Conservation (phyloP, 1,140 invertebrate species). For the Nasonia longicornis region DNA sequence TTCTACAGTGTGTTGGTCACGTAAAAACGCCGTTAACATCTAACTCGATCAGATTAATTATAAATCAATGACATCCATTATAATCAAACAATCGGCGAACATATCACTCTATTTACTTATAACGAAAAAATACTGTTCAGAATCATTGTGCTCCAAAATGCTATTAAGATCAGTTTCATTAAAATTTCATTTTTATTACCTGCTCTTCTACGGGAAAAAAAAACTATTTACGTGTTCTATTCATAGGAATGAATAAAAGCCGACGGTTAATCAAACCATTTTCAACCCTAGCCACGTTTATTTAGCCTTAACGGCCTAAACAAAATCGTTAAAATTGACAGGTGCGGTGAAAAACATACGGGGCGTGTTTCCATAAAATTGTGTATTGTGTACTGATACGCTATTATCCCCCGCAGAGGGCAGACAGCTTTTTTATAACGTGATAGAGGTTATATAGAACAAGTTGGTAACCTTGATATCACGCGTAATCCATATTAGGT, state of each 20-base stretch:
- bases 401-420: neutral
- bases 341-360: slow-evolving; percentile 20
- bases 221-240: slow-evolving; percentile 30
- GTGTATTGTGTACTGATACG: neutral
- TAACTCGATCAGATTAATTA: slow-evolving; percentile 12
- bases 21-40: neutral
- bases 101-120: too few species aligned
- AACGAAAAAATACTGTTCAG: too few species aligned
- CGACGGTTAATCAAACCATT: slow-evolving; percentile 11
- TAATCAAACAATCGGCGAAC: neutral
- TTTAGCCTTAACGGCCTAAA: neutral
- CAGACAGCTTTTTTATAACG: neutral
- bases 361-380: slow-evolving; percentile 40
- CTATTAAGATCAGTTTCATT: neutral
- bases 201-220: neutral
- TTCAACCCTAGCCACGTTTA: slow-evolving; percentile 8
- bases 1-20: neutral
- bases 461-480: neutral
- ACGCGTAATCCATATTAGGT: neutral
- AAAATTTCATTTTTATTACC: slow-evolving; percentile 19
- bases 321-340: slow-evolving; percentile 32
- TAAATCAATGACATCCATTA: slow-evolving; percentile 12
- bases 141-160: neutral
- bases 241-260: neutral
- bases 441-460: neutral